These are phyloP conservation scores for Sinocyclocheilus anshuiensis DNA, from an alignment of 2,113 vertebrate genomes.

Conservation along the genomic window DNA sequence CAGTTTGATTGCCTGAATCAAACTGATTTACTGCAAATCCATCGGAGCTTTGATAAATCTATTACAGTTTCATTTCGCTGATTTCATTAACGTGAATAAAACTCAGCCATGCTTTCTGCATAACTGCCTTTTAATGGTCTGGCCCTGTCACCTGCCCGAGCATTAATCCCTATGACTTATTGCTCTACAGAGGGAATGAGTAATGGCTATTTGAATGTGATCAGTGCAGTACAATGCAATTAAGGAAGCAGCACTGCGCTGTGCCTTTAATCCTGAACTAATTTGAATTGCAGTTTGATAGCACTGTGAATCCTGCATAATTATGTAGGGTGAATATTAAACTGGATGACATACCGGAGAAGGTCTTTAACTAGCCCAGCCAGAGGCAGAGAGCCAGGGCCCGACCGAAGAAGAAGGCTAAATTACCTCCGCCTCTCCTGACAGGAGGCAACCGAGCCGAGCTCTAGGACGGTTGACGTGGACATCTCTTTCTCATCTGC, in stretches of 20 bases:
- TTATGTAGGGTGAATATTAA: slow-evolving; percentile 99
- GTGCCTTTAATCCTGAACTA: slow-evolving; percentile 99
- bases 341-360: slow-evolving; percentile 98
- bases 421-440: slow-evolving; percentile 82
- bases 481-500: slow-evolving; percentile 67
- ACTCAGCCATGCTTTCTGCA: slow-evolving; percentile 99
- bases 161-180: slow-evolving; percentile 99
- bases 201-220: slow-evolving; percentile 99
- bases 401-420: slow-evolving; percentile 76
- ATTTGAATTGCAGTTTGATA: slow-evolving; percentile 99
- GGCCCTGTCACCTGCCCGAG: slow-evolving; percentile 99
- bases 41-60: slow-evolving; percentile 99
- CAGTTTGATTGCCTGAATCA: slow-evolving; percentile 99
- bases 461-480: slow-evolving; percentile 70
- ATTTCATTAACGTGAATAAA: slow-evolving; percentile 99
- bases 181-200: slow-evolving; percentile 99
- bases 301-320: slow-evolving; percentile 99
- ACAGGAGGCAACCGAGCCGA: slow-evolving; percentile 52
- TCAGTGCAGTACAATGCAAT: slow-evolving; percentile 99
- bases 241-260: slow-evolving; percentile 99
- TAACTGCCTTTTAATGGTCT: slow-evolving; percentile 99
- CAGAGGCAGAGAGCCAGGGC: slow-evolving; percentile 61
- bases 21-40: slow-evolving; percentile 99
- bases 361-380: slow-evolving; percentile 97
- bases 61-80: slow-evolving; percentile 99